Conservation (phyloP, 2,113 vertebrate species). For the Dicentrarchus labrax region DNA sequence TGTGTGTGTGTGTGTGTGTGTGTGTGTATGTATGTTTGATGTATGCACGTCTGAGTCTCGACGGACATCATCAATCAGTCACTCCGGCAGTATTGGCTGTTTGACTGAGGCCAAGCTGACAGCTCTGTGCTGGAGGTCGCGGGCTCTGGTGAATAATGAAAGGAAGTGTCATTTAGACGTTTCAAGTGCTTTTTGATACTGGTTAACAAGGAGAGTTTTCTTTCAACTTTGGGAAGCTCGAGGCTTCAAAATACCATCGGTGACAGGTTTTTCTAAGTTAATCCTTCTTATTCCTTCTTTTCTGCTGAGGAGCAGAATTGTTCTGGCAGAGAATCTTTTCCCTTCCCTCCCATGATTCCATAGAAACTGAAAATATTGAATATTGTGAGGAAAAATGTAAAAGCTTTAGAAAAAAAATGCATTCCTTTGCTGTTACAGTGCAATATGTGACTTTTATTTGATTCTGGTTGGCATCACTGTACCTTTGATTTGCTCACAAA, state of each 20-base stretch:
- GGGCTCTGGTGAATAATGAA: conserved; percentile 64
- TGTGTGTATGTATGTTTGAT: neutral
- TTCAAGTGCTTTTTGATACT: conserved; percentile 65
- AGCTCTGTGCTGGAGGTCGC: conserved; percentile 64
- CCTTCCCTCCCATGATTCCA: neutral
- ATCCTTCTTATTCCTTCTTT: conserved; percentile 45
- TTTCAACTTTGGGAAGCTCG: conserved; percentile 21
- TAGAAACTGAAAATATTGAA: conserved; percentile 15
- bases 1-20: neutral
- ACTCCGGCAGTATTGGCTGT: conserved; percentile 35
- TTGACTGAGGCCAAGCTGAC: conserved; percentile 52
- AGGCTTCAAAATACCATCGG: conserved; percentile 40
- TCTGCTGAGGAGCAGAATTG: conserved; percentile 53
- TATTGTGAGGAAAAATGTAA: neutral
- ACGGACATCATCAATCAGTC: conserved; percentile 65
- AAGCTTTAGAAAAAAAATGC: neutral
- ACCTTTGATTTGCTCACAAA: neutral
- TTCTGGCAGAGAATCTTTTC: conserved; percentile 25
- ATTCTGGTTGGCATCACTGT: conserved; percentile 11
- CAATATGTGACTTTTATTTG: conserved; percentile 7
- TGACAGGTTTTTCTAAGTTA: conserved; percentile 50
- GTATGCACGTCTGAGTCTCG: conserved; percentile 12
- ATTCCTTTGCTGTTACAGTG: neutral
- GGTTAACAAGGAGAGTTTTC: conserved; percentile 57
- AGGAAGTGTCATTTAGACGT: conserved; percentile 60